These are phyloP conservation scores for Nomada ferruginata DNA, from an alignment of 2,888 invertebrate species.

Conservation along the genomic window DNA sequence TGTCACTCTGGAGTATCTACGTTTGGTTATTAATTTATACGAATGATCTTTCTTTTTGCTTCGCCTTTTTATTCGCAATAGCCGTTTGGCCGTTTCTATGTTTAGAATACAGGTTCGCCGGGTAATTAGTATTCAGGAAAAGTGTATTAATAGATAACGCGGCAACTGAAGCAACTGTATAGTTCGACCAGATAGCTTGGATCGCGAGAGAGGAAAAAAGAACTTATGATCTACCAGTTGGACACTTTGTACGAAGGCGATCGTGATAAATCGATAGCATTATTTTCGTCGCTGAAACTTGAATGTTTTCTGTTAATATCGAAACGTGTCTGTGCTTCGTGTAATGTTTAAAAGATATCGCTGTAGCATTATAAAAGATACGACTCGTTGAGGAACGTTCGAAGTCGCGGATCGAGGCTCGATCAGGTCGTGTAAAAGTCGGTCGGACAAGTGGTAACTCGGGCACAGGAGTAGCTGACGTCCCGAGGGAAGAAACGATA, in stretches of 20 bases:
- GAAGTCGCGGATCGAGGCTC: neutral
- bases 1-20: neutral
- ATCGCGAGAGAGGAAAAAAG: neutral
- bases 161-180: neutral
- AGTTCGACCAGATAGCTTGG: neutral
- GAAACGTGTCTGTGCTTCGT: too few species aligned
- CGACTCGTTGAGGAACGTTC: neutral
- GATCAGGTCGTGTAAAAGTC: neutral
- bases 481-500: conserved; percentile 40
- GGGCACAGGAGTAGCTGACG: conserved; percentile 2
- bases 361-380: neutral
- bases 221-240: neutral
- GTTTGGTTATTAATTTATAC: conserved; percentile 8
- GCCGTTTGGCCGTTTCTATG: neutral
- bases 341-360: neutral
- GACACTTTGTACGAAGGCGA: neutral
- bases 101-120: conserved; percentile 21
- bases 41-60: neutral
- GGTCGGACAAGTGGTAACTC: conserved; percentile 13
- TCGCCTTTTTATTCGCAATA: too few species aligned
- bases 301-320: too few species aligned
- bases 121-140: neutral
- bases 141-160: neutral
- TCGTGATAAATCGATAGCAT: neutral
- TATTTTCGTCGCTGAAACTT: neutral